Base-by-base conservation (phyloP, 1,140 invertebrate genomes). In the Nebria ingens region DNA sequence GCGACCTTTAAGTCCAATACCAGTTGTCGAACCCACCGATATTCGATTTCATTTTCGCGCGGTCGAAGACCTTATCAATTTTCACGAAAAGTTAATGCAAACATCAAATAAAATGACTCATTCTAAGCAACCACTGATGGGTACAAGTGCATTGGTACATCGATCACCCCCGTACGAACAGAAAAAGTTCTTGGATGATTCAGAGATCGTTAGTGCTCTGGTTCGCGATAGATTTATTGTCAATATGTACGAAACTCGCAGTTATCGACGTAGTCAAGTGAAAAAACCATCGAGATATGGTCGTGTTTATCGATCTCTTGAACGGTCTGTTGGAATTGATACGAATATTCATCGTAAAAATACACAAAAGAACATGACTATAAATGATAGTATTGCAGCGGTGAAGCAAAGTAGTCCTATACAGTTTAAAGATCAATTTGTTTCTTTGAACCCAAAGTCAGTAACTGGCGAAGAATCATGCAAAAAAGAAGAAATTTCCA, bases 331-430 rank as follows among this genome's bases (percentile, higher is more conserved):
- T 45, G 9, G 40, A 12, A 17, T 4, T 12, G 6, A 11, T 45
- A 12, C 40, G 3, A 45, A 17, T 45, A 17, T 9, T 4, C 6
- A 34, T 9, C 6, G 6, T 34, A 34, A 34, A 34, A 6, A 34
- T 6, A 45, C 6, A 45, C 6, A 45, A 45, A 3, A 11, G 9
- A 17, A 12, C 3, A 45, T 12, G 3, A 45, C 9, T 17, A 6
- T 4, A 12, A 12, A 12, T 45, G 3, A 45, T 4, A 45, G 17
- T 45, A 45, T 45, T 12, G 17, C 17, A 4, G 3, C 3, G 3
- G 15, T 45, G 6, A 45, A 45, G 17, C 40, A 45, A 45, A 45
- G 40, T 45, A 45, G 40, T 17, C 40, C 40, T 3, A 45, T 45
- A 12, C 6, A 45, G 17, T 17, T 45, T 12, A 45, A 45, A 45